A percentile compares a stretch with the other conserved stretches of the same genome.
These are phyloP conservation scores for Centroberyx gerrardi DNA, from an alignment of 2,797 vertebrate species.

Conservation along the genomic window DNA sequence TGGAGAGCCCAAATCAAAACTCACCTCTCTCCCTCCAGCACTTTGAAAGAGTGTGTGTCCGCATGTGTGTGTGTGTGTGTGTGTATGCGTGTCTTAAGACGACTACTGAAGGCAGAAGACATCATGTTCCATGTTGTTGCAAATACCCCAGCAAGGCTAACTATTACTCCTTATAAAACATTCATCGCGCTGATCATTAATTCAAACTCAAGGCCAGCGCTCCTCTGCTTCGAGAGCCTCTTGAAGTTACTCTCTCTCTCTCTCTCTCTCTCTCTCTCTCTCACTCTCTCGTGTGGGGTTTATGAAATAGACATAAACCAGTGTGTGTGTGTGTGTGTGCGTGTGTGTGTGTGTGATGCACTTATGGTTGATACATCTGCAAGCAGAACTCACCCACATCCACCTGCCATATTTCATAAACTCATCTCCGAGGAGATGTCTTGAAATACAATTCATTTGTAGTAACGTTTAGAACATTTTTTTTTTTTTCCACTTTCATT, in stretches of 20 bases:
- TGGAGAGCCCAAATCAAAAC: conserved; percentile 26
- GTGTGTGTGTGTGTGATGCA: conserved; percentile 9
- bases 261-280: conserved; percentile 21
- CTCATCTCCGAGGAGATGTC: conserved; percentile 13
- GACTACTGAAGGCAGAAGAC: conserved; percentile 39
- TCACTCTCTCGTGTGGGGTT: not conserved
- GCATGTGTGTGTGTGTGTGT: not conserved
- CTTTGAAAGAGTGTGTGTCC: conserved; percentile 10
- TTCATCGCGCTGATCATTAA: conserved; percentile 68
- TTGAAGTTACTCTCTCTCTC: conserved; percentile 38
- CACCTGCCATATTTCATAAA: conserved; percentile 6
- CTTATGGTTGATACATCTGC: not conserved
- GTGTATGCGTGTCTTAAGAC: conserved; percentile 2
- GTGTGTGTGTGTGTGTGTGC: not conserved
- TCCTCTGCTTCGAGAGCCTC: conserved; percentile 38
- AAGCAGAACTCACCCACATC: conserved; percentile 9
- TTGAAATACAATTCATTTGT: conserved; percentile 23
- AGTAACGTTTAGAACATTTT: not conserved
- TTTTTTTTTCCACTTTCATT: not conserved
- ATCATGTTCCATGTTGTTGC: conserved; percentile 69
- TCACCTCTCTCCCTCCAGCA: conserved; percentile 27
- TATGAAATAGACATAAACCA: conserved; percentile 46
- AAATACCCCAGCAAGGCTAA: conserved; percentile 64
- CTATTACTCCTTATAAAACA: conserved; percentile 77
- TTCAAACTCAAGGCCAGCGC: conserved; percentile 70